These are phyloP conservation scores for Pectinophora gossypiella DNA, from an alignment of 1,140 invertebrate genomes.

Conservation along the genomic window DNA sequence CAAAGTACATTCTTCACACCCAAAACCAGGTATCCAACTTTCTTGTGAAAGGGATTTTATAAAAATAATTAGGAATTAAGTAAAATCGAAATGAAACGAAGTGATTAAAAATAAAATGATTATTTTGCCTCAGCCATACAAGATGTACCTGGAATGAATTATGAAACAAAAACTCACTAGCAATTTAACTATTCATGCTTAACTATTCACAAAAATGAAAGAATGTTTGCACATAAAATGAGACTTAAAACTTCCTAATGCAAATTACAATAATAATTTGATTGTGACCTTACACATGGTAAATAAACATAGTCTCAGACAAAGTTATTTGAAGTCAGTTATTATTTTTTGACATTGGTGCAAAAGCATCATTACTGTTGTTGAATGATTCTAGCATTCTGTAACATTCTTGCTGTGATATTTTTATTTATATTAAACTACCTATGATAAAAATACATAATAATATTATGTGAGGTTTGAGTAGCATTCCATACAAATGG, in stretches of 20 bases:
- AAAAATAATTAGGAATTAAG: not conserved
- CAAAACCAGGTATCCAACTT: not conserved
- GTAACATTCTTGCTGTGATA: not conserved
- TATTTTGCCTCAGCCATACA: slow-evolving; percentile 31
- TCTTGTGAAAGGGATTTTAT: not conserved
- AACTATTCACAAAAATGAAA: slow-evolving; percentile 9
- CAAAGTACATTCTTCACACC: not conserved
- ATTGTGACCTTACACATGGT: too few relatives aligned
- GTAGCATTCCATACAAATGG: slow-evolving; percentile 42
- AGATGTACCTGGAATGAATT: slow-evolving; percentile 42
- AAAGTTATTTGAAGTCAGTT: too few relatives aligned
- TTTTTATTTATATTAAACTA: slow-evolving; percentile 34
- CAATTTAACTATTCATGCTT: slow-evolving; percentile 28
- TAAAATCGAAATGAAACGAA: slow-evolving; percentile 24
- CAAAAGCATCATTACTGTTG: not conserved
- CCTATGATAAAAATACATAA: slow-evolving; percentile 58
- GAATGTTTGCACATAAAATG: not conserved
- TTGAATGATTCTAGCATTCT: not conserved
- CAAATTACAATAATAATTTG: too few relatives aligned
- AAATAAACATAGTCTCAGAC: too few relatives aligned
- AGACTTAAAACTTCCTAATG: too few relatives aligned
- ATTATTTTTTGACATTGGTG: too few relatives aligned
- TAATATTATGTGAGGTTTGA: slow-evolving; percentile 62
- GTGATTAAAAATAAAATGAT: slow-evolving; percentile 20
- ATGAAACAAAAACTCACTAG: slow-evolving; percentile 20